phyloP scores from a whole-genome alignment of 2,888 invertebrate species.

The Tipula lateralis region DNA sequence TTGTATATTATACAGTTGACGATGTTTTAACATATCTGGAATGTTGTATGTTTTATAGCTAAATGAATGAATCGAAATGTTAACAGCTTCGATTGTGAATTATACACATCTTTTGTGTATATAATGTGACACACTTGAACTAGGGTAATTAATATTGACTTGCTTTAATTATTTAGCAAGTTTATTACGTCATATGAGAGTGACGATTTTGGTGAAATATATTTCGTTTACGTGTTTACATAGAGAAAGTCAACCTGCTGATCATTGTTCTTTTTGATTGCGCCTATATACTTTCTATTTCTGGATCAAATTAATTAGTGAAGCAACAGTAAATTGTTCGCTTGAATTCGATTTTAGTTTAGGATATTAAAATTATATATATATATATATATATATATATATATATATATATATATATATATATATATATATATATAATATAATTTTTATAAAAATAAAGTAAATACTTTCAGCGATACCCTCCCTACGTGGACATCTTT shows the following conservation, averaged over 20 bases:
- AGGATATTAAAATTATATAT: neutral
- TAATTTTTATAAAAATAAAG: no score
- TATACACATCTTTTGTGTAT: neutral
- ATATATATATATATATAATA: no score
- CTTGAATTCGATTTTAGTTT: neutral
- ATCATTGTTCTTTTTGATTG: neutral
- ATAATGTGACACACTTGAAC: neutral
- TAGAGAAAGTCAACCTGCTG: neutral
- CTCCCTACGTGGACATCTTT: no score
- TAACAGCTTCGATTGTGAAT: neutral
- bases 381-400: no score
- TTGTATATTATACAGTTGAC: neutral
- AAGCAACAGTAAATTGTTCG: slow-evolving; percentile 19
- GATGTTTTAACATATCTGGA: slow-evolving; percentile 11
- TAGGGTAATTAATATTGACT: neutral
- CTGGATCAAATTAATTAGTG: slow-evolving; percentile 15
- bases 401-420: no score
- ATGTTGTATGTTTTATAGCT: neutral
- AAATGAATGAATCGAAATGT: neutral
- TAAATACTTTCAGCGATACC: no score
- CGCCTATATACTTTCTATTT: neutral
- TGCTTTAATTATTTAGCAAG: neutral
- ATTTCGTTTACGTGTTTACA: neutral
- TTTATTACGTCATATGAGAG: neutral
- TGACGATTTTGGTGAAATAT: neutral